phyloP scores from a whole-genome alignment of 2,888 invertebrate species.

The Xestobium rufovillosum region DNA sequence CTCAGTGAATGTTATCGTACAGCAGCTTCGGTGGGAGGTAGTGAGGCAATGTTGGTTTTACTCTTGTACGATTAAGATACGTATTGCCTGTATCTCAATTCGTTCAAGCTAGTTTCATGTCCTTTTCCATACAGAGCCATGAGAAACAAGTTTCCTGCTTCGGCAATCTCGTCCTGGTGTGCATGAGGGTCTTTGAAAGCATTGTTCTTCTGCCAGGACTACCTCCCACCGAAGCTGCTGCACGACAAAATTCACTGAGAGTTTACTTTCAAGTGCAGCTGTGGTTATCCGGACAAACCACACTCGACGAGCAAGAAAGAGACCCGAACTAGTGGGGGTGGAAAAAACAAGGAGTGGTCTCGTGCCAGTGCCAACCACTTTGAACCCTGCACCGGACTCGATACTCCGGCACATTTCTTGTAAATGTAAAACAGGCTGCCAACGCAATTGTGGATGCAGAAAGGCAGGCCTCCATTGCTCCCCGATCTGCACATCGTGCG shows the following conservation, averaged over 20 bases:
- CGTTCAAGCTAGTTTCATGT: constrained; percentile 15
- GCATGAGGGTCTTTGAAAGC: constrained; percentile 16
- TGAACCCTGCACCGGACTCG: too few species aligned
- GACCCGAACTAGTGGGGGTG: constrained; percentile 12
- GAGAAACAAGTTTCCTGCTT: constrained; percentile 18
- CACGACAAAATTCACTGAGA: too few species aligned
- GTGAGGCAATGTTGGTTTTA: constrained; percentile 14
- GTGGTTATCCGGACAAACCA: too few species aligned
- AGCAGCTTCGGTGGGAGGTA: too few species aligned
- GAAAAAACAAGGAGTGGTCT: constrained; percentile 10
- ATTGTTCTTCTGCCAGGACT: constrained; percentile 12
- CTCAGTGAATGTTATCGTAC: constrained; percentile 16
- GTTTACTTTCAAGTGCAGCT: too few species aligned
- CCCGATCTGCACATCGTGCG: too few species aligned
- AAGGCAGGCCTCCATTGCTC: too few species aligned
- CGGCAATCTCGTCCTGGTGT: constrained; percentile 16
- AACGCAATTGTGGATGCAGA: too few species aligned
- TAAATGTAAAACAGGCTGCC: too few species aligned
- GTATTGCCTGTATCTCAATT: constrained; percentile 18
- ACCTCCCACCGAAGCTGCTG: too few species aligned
- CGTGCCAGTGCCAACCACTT: too few species aligned
- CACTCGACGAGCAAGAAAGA: constrained; percentile 13
- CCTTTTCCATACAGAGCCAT: constrained; percentile 17
- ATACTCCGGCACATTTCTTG: too few species aligned
- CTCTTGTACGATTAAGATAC: constrained; percentile 16